A percentile compares a stretch with the other conserved stretches of the same genome.
Evolutionary conservation across 2,888 invertebrate species (phyloP).

Genomic region (Eucera pruinosa): DNA sequence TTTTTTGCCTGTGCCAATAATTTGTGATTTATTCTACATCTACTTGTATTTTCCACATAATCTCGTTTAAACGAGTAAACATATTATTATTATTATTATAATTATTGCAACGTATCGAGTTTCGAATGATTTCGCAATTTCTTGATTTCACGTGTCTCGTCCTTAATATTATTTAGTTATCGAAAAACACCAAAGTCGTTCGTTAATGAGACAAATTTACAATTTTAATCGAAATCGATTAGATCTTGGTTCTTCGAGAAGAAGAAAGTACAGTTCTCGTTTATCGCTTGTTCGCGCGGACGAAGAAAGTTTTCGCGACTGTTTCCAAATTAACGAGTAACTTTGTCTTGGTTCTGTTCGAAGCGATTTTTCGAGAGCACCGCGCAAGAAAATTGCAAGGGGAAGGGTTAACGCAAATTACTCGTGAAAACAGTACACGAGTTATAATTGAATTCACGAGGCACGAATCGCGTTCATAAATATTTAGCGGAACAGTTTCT

Average conservation of each 20-base stretch:
- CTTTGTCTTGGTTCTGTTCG: too few relatives aligned
- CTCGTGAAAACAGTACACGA: conserved; percentile 21
- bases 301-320: not conserved
- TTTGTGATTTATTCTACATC: too few relatives aligned
- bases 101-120: too few relatives aligned
- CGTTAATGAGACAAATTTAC: conserved; percentile 19
- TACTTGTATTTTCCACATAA: too few relatives aligned
- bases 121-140: too few relatives aligned
- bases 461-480: conserved; percentile 21
- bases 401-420: conserved; percentile 4
- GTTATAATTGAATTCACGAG: conserved; percentile 38
- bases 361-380: not conserved
- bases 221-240: conserved; percentile 43
- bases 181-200: not conserved
- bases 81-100: too few relatives aligned
- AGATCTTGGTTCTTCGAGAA: conserved; percentile 24
- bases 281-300: conserved; percentile 17
- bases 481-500: conserved; percentile 19
- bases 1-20: too few relatives aligned
- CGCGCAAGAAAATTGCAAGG: not conserved
- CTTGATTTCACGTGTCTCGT: too few relatives aligned
- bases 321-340: not conserved
- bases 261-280: conserved; percentile 42
- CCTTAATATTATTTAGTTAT: too few relatives aligned
- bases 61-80: too few relatives aligned